Conservation (phyloP, 2,113 vertebrate genomes). For the Colossoma macropomum region DNA sequence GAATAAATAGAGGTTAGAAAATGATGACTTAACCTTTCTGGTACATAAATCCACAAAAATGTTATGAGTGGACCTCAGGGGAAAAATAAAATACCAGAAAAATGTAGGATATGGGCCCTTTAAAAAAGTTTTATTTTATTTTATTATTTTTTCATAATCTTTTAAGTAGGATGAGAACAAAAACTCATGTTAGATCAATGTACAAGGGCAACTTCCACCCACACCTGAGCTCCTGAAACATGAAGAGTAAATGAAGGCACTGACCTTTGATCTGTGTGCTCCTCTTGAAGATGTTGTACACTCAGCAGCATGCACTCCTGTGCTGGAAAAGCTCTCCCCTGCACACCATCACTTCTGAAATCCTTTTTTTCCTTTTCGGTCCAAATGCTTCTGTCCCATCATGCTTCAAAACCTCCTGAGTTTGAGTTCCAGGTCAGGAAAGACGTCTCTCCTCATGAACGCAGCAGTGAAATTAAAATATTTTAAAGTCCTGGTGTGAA, state of each 20-base stretch:
- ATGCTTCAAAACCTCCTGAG: slow-evolving; percentile 19
- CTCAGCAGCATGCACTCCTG: neutral
- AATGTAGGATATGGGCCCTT: no score
- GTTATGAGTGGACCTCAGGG: no score
- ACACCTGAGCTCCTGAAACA: neutral
- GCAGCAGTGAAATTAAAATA: slow-evolving; percentile 8
- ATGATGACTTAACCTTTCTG: no score
- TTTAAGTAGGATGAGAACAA: no score
- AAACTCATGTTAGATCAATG: neutral
- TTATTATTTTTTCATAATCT: no score
- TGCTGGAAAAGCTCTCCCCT: slow-evolving; percentile 25
- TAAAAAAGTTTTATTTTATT: no score
- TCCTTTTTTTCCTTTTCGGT: slow-evolving; percentile 2
- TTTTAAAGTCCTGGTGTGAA: slow-evolving; percentile 6
- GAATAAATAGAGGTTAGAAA: no score
- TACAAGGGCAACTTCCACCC: neutral
- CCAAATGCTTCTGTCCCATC: neutral
- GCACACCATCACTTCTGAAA: slow-evolving; percentile 1
- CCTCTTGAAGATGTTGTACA: slow-evolving; percentile 49
- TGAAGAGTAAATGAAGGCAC: slow-evolving; percentile 46
- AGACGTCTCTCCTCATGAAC: slow-evolving; percentile 37
- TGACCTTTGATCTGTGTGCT: slow-evolving; percentile 65
- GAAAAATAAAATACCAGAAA: no score
- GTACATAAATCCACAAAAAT: no score
- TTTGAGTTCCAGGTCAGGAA: slow-evolving; percentile 15